Conservation (phyloP, 2,113 vertebrate species). For the Sorex araneus region DNA sequence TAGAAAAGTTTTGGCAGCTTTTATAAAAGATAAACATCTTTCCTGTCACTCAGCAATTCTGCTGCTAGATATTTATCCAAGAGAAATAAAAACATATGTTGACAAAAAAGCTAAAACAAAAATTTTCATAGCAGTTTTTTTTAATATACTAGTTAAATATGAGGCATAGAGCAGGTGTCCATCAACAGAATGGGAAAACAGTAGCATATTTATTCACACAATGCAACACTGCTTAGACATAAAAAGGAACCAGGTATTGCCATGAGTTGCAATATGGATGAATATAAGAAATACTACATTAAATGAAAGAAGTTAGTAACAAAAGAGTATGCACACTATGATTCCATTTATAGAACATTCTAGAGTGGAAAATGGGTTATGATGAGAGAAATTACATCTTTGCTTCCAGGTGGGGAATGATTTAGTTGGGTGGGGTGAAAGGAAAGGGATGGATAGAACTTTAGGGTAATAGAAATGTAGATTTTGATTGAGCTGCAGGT, state of each 20-base stretch:
- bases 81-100: conserved; percentile 17
- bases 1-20: neutral
- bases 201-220: neutral
- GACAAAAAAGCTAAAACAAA: neutral
- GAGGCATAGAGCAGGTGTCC: neutral
- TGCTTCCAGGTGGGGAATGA: neutral
- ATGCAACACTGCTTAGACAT: neutral
- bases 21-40: neutral
- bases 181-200: neutral
- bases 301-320: neutral
- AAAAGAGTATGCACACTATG: neutral
- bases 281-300: neutral
- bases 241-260: neutral
- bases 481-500: neutral
- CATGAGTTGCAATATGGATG: neutral
- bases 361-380: neutral
- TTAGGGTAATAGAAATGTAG: neutral
- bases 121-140: conserved; percentile 5
- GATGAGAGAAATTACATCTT: neutral
- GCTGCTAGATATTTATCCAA: neutral
- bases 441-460: neutral
- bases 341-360: neutral
- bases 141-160: neutral
- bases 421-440: too few species aligned
- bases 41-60: neutral